A percentile compares a stretch with the other conserved stretches of the same genome.
These are phyloP conservation scores for Urocitellus parryii DNA, from an alignment of 2,113 vertebrate species.

Conservation along the genomic window DNA sequence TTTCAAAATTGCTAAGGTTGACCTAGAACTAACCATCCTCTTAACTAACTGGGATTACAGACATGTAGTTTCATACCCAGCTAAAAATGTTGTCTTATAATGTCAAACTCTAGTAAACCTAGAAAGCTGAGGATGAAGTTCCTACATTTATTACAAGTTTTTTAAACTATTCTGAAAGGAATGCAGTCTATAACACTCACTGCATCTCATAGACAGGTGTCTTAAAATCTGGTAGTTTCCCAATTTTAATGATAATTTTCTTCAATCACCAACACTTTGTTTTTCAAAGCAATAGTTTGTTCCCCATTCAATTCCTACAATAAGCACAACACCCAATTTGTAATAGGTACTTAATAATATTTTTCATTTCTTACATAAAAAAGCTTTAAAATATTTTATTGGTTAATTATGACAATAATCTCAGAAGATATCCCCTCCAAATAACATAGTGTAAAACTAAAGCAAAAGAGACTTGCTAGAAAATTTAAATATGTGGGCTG, in stretches of 20 bases:
- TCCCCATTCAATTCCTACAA: background rate
- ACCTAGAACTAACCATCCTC: too few species aligned
- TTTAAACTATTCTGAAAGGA: background rate
- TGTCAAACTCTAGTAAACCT: background rate
- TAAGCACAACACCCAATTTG: background rate
- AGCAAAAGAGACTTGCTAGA: background rate
- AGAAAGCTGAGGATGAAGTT: background rate
- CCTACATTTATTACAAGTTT: background rate
- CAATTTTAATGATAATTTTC: background rate
- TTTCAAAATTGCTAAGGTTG: too few species aligned
- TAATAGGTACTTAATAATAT: background rate
- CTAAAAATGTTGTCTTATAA: background rate
- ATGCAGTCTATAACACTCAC: background rate
- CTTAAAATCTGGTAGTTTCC: background rate
- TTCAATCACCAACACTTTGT: background rate
- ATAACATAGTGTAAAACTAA: background rate
- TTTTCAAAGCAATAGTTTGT: background rate
- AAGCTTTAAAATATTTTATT: background rate
- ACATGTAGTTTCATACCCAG: too few species aligned
- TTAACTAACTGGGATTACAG: too few species aligned
- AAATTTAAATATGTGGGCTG: background rate
- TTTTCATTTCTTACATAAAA: background rate
- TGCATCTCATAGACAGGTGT: background rate
- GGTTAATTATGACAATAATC: background rate
- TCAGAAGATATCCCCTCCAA: background rate